Base-by-base conservation (phyloP, 1,140 invertebrate species). In the Ladona fulva region DNA sequence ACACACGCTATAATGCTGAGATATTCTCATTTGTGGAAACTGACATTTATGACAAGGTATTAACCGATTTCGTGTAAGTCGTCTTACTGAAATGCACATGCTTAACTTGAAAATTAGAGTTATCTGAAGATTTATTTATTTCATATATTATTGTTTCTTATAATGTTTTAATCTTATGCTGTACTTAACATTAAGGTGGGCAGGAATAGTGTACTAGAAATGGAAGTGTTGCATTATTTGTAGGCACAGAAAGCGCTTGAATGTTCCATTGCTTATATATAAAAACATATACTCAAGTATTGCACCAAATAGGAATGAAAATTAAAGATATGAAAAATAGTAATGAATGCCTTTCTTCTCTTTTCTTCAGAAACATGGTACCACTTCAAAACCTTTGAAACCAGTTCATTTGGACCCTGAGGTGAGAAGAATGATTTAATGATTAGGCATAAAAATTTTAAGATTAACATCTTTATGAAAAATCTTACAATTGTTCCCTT, bases 381-480 rank as follows among this genome's bases (percentile, higher is more conserved):
- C 95, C 75, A 98, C 96, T 29, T 93, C 92, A 81, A 98, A 98
- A 87, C 93, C 95, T n/a, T 85, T 97, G 79, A 97, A 98, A 86
- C 93, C 95, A 52, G 93, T 93, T 7, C 91, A 92, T 84, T 85
- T 97, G 81, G 95, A 97, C 87, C 92, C 93, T 74, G 95, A 98
- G 84, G 89, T 90, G 83, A 84, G 82, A 79, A 76, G 22, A 25
- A 5, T 37, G 29, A 37, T 37, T 37, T 37, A n/a, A n/a, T n/a
- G n/a, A n/a, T n/a, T n/a, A n/a, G n/a, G n/a, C n/a, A n/a, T n/a
- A n/a, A n/a, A n/a, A n/a, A n/a, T n/a, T n/a, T n/a, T n/a, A n/a
- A n/a, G n/a, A n/a, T n/a, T n/a, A n/a, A n/a, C n/a, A n/a, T n/a
- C n/a, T n/a, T n/a, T n/a, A n/a, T n/a, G n/a, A n/a, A n/a, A n/a